Percentiles rank a stretch among this genome's conserved stretches.
Conservation (phyloP, 2,888 invertebrate genomes). For the Parochlus steinenii region DNA sequence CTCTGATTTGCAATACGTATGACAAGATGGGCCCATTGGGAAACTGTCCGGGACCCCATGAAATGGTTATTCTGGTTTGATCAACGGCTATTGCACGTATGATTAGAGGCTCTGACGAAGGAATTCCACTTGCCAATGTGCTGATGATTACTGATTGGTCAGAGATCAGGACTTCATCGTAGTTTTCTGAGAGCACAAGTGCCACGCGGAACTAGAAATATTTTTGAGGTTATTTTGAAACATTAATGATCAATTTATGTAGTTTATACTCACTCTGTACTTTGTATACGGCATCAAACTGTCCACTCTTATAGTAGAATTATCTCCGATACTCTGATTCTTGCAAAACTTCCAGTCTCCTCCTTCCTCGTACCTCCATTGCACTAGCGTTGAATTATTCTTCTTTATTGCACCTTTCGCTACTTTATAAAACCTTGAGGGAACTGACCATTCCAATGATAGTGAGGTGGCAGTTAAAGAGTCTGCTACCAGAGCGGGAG, state of each 20-base stretch:
- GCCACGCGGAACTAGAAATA: slow-evolving; percentile 81
- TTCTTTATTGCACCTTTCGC: slow-evolving; percentile 32
- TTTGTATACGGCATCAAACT: slow-evolving; percentile 75
- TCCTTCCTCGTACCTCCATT: slow-evolving; percentile 54
- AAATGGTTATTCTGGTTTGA: slow-evolving; percentile 65
- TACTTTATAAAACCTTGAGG: slow-evolving; percentile 27
- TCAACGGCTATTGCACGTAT: slow-evolving; percentile 65
- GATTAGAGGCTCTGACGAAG: slow-evolving; percentile 58
- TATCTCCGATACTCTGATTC: slow-evolving; percentile 49
- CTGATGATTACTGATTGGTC: slow-evolving; percentile 60
- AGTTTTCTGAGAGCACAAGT: slow-evolving; percentile 52
- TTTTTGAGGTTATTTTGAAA: no score
- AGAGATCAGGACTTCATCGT: slow-evolving; percentile 51
- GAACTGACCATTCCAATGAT: slow-evolving; percentile 58
- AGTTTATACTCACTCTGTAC: slow-evolving; percentile 51
- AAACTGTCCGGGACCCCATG: slow-evolving; percentile 76
- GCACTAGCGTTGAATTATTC: slow-evolving; percentile 41
- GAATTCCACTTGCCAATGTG: slow-evolving; percentile 54
- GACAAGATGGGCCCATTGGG: slow-evolving; percentile 78
- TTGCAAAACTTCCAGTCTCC: slow-evolving; percentile 71
- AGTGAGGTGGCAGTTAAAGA: slow-evolving; percentile 59
- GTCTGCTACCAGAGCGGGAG: slow-evolving; percentile 63
- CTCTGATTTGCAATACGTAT: slow-evolving; percentile 58
- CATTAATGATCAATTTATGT: slow-evolving; percentile 1
- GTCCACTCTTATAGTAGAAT: slow-evolving; percentile 50